Evolutionary conservation across 1,140 invertebrate species (phyloP).

Genomic region (Neodiprion virginianus): DNA sequence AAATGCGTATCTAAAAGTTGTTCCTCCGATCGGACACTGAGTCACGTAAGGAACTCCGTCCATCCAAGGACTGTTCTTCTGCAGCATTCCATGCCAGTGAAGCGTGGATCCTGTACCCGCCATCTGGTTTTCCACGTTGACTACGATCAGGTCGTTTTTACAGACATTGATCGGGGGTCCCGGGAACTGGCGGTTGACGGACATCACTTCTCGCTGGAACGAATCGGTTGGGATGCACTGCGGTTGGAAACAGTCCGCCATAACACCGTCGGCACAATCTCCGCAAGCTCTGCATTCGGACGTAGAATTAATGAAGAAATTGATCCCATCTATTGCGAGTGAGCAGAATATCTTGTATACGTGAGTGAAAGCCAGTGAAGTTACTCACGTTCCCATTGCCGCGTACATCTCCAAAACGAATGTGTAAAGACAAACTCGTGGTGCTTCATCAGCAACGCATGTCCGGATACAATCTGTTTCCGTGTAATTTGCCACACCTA

Average conservation of each 20-base stretch:
- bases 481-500: not conserved
- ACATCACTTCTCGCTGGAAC: slow-evolving; percentile 56
- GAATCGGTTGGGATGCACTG: slow-evolving; percentile 68
- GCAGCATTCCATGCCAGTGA: slow-evolving; percentile 65
- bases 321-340: no score
- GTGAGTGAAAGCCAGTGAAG: no score
- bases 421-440: not conserved
- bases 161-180: slow-evolving; percentile 68
- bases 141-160: slow-evolving; percentile 63
- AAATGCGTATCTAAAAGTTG: slow-evolving; percentile 65
- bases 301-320: no score
- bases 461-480: not conserved
- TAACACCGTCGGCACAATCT: slow-evolving; percentile 35
- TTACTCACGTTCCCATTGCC: no score
- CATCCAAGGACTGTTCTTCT: slow-evolving; percentile 62
- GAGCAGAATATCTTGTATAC: no score
- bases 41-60: slow-evolving; percentile 76
- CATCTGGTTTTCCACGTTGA: slow-evolving; percentile 65
- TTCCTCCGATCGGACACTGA: slow-evolving; percentile 70
- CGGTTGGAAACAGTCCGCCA: slow-evolving; percentile 59
- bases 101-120: slow-evolving; percentile 60
- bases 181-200: slow-evolving; percentile 67
- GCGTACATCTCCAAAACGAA: no score
- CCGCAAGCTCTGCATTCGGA: slow-evolving; percentile 44
- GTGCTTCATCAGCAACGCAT: not conserved